Evolutionary conservation across 2,888 invertebrate species (phyloP).

Genomic region (Drosophila seclusa): DNA sequence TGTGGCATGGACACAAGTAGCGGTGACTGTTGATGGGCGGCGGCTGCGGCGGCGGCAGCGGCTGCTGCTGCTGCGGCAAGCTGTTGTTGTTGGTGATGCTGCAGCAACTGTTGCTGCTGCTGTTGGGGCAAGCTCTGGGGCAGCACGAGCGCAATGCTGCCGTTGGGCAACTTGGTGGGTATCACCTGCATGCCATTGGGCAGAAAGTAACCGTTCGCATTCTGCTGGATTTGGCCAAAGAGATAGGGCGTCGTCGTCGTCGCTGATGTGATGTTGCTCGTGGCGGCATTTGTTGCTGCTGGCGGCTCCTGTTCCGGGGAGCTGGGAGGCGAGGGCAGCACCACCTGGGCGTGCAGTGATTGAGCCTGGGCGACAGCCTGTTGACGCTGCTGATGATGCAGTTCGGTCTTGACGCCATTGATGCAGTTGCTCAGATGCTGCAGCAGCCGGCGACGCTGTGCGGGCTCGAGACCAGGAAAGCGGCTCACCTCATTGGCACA

Average conservation of each 20-base stretch:
- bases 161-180: conserved; percentile 92
- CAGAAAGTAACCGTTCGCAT: conserved; percentile 87
- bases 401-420: conserved; percentile 85
- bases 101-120: conserved; percentile 85
- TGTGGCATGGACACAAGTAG: conserved; percentile 91
- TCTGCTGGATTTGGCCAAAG: conserved; percentile 82
- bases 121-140: conserved; percentile 88
- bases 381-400: conserved; percentile 83
- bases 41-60: conserved; percentile 61
- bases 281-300: conserved; percentile 47
- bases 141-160: conserved; percentile 92
- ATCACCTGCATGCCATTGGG: conserved; percentile 91
- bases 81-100: conserved; percentile 84
- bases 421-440: conserved; percentile 91
- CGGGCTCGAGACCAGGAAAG: conserved; percentile 90
- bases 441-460: conserved; percentile 90
- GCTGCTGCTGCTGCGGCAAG: conserved; percentile 86
- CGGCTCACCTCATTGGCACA: conserved; percentile 93
- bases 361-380: conserved; percentile 72
- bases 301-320: conserved; percentile 84
- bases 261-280: conserved; percentile 45
- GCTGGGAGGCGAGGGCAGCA: conserved; percentile 86
- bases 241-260: conserved; percentile 63
- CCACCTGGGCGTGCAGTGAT: conserved; percentile 86
- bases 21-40: conserved; percentile 85